Conservation (phyloP, 1,140 invertebrate species). For the Leptinotarsa undecemlineata region DNA sequence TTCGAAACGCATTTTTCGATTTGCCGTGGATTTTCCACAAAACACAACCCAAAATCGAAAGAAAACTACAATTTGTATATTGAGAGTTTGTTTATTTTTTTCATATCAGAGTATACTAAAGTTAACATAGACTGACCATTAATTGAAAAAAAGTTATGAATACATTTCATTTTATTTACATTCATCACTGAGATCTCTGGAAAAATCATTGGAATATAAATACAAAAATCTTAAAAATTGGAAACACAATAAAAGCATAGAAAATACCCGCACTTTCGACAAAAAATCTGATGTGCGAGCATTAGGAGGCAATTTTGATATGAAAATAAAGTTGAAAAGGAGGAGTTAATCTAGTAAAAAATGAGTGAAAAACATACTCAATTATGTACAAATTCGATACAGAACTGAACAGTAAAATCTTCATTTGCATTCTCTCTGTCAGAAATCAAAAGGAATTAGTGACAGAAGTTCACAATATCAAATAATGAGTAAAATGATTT, state of each 20-base stretch:
- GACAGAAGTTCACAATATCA: no score
- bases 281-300: conserved; percentile 4
- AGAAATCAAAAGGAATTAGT: no score
- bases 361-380: conserved; percentile 15
- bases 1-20: no score
- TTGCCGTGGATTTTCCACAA: no score
- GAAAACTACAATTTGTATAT: neutral
- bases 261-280: conserved; percentile 24
- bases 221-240: conserved; percentile 41
- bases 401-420: neutral
- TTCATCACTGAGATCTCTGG: conserved; percentile 51
- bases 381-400: conserved; percentile 22
- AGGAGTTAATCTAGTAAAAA: conserved; percentile 14
- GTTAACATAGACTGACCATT: conserved; percentile 50
- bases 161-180: conserved; percentile 45
- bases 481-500: no score
- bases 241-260: conserved; percentile 25
- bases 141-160: conserved; percentile 44
- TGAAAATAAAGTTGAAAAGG: conserved; percentile 13
- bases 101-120: conserved; percentile 49
- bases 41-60: no score
- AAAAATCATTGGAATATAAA: conserved; percentile 51
- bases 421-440: no score
- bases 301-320: conserved; percentile 14
- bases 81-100: conserved; percentile 40